phyloP scores from a whole-genome alignment of 2,888 invertebrate species.

The Tubulanus polymorphus region DNA sequence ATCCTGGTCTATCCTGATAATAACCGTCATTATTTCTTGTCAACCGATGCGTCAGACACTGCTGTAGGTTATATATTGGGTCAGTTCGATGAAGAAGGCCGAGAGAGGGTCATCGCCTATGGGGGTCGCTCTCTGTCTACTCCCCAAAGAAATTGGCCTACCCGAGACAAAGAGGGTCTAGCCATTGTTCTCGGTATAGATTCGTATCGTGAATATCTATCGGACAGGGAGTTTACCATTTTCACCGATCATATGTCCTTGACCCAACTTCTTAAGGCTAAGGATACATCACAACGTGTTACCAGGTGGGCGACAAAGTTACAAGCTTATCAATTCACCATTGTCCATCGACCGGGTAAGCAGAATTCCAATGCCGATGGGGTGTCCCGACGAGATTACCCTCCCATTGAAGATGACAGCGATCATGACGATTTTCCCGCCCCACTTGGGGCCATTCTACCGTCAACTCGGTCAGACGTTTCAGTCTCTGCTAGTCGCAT shows the following conservation, averaged over 20 bases:
- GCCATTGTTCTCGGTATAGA: conserved; percentile 18
- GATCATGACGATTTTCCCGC: no score
- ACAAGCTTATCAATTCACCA: conserved; percentile 43
- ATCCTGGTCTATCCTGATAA: conserved; percentile 24
- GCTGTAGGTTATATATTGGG: conserved; percentile 22
- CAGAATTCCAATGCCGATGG: conserved; percentile 15
- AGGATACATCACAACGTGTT: conserved; percentile 10
- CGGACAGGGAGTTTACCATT: conserved; percentile 15
- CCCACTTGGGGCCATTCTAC: no score
- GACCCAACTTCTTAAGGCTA: conserved; percentile 13
- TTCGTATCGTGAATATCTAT: conserved; percentile 18
- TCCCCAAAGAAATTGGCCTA: conserved; percentile 15
- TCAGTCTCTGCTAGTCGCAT: no score
- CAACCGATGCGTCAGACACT: conserved; percentile 21
- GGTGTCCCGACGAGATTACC: no score
- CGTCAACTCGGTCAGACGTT: no score
- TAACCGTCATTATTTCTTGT: conserved; percentile 13
- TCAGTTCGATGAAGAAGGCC: conserved; percentile 12
- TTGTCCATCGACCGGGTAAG: conserved; percentile 7
- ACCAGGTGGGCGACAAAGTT: conserved; percentile 12
- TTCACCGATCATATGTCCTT: conserved; percentile 23
- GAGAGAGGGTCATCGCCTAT: conserved; percentile 18
- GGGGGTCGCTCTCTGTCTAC: conserved; percentile 17
- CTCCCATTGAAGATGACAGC: no score
- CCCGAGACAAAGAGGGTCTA: conserved; percentile 16